Evolutionary conservation across 2,888 invertebrate genomes (phyloP).

Genomic region (Sclerodermus sp.): DNA sequence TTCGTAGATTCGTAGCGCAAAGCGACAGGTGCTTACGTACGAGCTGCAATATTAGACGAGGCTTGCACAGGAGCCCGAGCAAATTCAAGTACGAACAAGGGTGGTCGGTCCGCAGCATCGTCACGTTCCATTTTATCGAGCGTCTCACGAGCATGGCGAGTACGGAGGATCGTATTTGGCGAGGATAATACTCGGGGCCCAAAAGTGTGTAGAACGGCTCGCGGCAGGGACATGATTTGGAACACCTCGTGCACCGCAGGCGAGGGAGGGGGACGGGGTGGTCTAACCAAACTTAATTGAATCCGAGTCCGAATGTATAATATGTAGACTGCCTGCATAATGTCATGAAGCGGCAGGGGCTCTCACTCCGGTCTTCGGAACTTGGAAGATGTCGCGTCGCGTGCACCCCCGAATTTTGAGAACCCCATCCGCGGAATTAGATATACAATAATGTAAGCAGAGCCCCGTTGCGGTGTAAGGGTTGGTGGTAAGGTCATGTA

Average conservation of each 20-base stretch:
- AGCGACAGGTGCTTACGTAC: too few relatives aligned
- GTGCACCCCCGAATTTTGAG: slow-evolving; percentile 45
- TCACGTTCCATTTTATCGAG: too few relatives aligned
- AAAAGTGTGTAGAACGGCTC: slow-evolving; percentile 13
- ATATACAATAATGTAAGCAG: slow-evolving; percentile 60
- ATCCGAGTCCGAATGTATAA: slow-evolving; percentile 59
- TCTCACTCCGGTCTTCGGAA: slow-evolving; percentile 28
- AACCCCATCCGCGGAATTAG: slow-evolving; percentile 56
- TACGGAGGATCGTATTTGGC: not conserved
- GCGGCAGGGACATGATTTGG: slow-evolving; percentile 35
- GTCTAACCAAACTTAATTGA: slow-evolving; percentile 58
- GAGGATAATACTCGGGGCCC: not conserved
- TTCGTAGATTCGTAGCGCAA: too few relatives aligned
- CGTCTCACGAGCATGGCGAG: too few relatives aligned
- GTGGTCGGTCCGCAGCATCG: too few relatives aligned
- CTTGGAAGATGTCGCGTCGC: slow-evolving; percentile 10
- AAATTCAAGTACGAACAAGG: too few relatives aligned
- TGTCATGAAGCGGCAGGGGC: slow-evolving; percentile 51
- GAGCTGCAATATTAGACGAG: too few relatives aligned
- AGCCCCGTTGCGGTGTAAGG: slow-evolving; percentile 55
- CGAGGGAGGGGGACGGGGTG: slow-evolving; percentile 24
- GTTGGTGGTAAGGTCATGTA: slow-evolving; percentile 57
- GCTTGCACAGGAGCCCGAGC: too few relatives aligned
- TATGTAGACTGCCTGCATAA: slow-evolving; percentile 59
- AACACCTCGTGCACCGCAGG: slow-evolving; percentile 35